A percentile compares a stretch with the other conserved stretches of the same genome.
Evolutionary conservation across 2,113 vertebrate genomes (phyloP).

Genomic region (Ornithorhynchus anatinus): DNA sequence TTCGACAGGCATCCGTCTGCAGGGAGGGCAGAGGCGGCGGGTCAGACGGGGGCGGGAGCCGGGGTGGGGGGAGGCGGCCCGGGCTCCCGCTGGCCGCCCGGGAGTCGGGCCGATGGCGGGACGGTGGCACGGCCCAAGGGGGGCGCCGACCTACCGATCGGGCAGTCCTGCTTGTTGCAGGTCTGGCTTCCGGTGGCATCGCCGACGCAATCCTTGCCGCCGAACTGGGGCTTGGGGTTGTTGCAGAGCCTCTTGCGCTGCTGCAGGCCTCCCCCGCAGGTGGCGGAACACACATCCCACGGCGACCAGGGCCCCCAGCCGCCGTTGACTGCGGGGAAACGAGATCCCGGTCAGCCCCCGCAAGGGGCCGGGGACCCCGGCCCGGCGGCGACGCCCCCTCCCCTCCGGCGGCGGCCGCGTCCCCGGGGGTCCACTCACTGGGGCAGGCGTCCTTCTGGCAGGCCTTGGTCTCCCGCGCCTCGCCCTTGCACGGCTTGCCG

Average conservation of each 20-base stretch:
- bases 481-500: constrained; percentile 88
- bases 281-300: constrained; percentile 91
- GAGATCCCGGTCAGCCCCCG: background rate
- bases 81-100: too few species aligned
- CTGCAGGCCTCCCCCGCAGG: constrained; percentile 91
- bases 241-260: constrained; percentile 88
- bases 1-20: constrained; percentile 95
- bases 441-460: constrained; percentile 88
- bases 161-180: constrained; percentile 87
- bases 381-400: accelerated
- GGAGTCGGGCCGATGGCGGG: too few species aligned
- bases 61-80: too few species aligned
- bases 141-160: constrained; percentile 77
- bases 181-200: constrained; percentile 76
- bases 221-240: constrained; percentile 86
- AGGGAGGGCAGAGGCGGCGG: background rate
- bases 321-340: constrained; percentile 83
- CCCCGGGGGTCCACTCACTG: constrained; percentile 77
- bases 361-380: background rate
- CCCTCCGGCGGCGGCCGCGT: too few species aligned
- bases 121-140: too few species aligned
- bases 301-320: constrained; percentile 96
- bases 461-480: constrained; percentile 88
- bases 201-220: constrained; percentile 89
- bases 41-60: background rate